Percentiles rank a stretch among this genome's conserved stretches.
Conservation (phyloP, 1,140 invertebrate genomes). For the Halesus radiatus region DNA sequence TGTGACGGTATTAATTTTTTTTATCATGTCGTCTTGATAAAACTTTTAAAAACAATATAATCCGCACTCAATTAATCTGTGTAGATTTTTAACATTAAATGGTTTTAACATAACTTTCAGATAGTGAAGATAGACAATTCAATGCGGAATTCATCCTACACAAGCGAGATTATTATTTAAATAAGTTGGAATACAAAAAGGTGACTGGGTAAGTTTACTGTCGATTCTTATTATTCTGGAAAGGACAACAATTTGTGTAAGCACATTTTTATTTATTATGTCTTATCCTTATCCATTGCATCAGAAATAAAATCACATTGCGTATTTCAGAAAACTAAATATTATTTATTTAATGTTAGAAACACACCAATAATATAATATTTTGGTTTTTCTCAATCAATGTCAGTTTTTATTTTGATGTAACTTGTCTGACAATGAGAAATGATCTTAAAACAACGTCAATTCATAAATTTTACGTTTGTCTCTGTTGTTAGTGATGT, state of each 20-base stretch:
- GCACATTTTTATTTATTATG: not conserved
- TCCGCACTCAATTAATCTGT: too few relatives aligned
- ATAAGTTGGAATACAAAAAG: slow-evolving; percentile 86
- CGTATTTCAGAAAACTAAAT: too few relatives aligned
- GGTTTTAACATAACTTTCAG: not conserved
- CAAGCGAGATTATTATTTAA: slow-evolving; percentile 93
- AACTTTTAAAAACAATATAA: too few relatives aligned
- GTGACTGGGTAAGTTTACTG: slow-evolving; percentile 75
- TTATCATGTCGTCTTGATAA: not conserved
- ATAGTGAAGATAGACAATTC: slow-evolving; percentile 64
- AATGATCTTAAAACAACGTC: too few relatives aligned
- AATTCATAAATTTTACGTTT: not conserved
- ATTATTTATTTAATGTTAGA: too few relatives aligned
- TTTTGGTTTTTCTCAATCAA: too few relatives aligned
- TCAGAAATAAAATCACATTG: too few relatives aligned
- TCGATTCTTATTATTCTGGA: not conserved
- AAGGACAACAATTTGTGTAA: not conserved
- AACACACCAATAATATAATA: too few relatives aligned
- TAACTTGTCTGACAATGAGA: too few relatives aligned
- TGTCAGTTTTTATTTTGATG: too few relatives aligned
- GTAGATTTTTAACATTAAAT: not conserved
- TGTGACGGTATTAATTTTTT: slow-evolving; percentile 34
- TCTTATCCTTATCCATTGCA: too few relatives aligned
- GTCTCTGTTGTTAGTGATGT: slow-evolving; percentile 73
- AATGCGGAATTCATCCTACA: slow-evolving; percentile 86